phyloP scores from a whole-genome alignment of 2,888 invertebrate species.

The Cotesia congregata region DNA sequence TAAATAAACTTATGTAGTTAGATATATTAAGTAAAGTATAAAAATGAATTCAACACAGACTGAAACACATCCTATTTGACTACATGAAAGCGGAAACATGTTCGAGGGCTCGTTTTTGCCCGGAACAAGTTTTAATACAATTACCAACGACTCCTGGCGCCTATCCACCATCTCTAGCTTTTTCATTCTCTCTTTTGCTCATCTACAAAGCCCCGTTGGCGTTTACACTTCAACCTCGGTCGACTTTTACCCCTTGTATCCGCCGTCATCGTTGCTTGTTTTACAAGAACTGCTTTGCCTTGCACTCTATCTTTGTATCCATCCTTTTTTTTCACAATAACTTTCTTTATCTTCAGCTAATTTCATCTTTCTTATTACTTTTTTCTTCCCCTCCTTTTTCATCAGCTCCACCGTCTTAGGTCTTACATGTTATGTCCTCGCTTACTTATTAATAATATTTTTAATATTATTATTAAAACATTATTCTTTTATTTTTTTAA shows the following conservation, averaged over 20 bases:
- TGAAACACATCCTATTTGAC: conserved; percentile 23
- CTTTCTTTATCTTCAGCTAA: background rate
- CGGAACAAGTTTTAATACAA: conserved; percentile 67
- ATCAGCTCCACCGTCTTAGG: background rate
- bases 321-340: conserved; percentile 28
- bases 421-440: background rate
- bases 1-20: background rate
- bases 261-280: conserved; percentile 34
- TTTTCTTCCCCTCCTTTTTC: background rate
- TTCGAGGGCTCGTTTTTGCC: conserved; percentile 53
- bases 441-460: background rate
- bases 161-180: conserved; percentile 46
- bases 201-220: conserved; percentile 28
- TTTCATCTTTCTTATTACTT: background rate
- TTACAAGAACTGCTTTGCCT: conserved; percentile 15
- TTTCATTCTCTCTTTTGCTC: conserved; percentile 45
- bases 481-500: conserved; percentile 4
- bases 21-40: background rate
- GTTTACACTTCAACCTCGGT: conserved; percentile 38
- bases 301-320: conserved; percentile 5
- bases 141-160: conserved; percentile 66
- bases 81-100: conserved; percentile 38
- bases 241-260: conserved; percentile 33
- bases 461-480: conserved; percentile 2
- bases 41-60: conserved; percentile 5